Percentiles rank a stretch among this genome's conserved stretches.
Conservation (phyloP, 2,797 vertebrate genomes). For the Selene dorsalis region DNA sequence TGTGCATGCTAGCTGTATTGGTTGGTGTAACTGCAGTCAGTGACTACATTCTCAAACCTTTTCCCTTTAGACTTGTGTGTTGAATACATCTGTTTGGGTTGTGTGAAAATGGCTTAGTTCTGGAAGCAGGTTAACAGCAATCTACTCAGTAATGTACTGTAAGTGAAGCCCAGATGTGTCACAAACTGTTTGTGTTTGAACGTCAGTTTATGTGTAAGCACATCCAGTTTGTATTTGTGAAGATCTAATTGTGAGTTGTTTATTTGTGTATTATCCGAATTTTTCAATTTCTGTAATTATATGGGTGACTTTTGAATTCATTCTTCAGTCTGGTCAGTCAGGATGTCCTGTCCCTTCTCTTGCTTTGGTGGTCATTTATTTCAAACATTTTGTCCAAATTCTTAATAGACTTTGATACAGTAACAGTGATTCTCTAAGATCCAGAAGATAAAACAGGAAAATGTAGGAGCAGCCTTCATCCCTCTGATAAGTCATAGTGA, state of each 20-base stretch:
- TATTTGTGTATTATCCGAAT: not conserved
- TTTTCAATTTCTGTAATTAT: not conserved
- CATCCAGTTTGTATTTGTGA: not conserved
- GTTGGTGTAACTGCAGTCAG: constrained; percentile 42
- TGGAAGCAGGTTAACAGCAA: constrained; percentile 34
- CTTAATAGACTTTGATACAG: not conserved
- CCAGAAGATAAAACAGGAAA: not conserved
- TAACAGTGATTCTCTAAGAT: not conserved
- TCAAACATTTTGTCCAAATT: constrained; percentile 11
- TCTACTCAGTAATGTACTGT: constrained; percentile 37
- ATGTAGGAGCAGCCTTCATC: not conserved
- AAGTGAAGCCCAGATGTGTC: not conserved
- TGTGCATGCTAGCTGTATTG: constrained; percentile 62
- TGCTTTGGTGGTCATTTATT: not conserved
- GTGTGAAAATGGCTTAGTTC: constrained; percentile 30
- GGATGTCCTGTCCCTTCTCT: not conserved
- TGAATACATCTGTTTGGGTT: constrained; percentile 39
- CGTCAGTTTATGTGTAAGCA: not conserved
- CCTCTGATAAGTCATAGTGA: constrained; percentile 22
- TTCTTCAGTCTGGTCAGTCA: no score
- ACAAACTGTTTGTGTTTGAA: not conserved
- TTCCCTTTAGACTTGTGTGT: constrained; percentile 25
- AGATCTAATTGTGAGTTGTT: not conserved
- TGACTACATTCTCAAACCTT: constrained; percentile 50
- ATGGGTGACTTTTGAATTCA: not conserved